Percentiles rank a stretch among this genome's conserved stretches.
These are phyloP conservation scores for Sterrhoptilus dennistouni DNA, from an alignment of 2,113 vertebrate species.

Conservation along the genomic window DNA sequence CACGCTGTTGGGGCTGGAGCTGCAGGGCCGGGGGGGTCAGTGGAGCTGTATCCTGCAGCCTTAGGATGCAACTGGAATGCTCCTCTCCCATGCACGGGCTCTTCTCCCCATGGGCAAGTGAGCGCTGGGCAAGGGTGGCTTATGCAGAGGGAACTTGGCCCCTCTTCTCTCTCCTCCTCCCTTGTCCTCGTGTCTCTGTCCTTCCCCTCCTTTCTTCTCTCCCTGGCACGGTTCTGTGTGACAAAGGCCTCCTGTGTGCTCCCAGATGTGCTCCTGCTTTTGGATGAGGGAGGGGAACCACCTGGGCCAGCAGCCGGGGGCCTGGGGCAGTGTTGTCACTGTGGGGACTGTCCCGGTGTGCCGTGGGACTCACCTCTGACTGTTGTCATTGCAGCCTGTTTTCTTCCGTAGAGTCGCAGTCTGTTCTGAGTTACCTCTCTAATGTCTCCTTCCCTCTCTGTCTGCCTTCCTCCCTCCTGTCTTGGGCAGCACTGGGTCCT, in stretches of 20 bases:
- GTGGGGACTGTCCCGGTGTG: fast-evolving
- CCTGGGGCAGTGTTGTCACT: fast-evolving
- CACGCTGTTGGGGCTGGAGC: fast-evolving
- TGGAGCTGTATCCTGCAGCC: neutral
- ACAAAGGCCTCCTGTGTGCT: neutral
- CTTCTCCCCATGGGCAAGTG: neutral
- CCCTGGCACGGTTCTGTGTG: neutral
- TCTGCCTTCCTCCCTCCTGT: constrained; percentile 67
- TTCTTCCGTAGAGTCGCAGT: neutral
- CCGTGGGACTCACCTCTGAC: neutral
- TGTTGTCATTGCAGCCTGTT: neutral
- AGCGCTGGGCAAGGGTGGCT: neutral
- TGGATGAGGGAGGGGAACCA: neutral
- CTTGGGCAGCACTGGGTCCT: constrained; percentile 87
- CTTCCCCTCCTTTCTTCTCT: constrained; percentile 14
- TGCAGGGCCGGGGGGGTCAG: fast-evolving
- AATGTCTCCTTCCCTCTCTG: constrained; percentile 73
- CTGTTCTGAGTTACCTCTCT: constrained; percentile 59
- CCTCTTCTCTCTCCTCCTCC: neutral
- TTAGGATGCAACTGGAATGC: fast-evolving
- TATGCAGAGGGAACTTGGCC: neutral
- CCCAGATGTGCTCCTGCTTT: neutral
- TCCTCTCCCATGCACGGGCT: fast-evolving
- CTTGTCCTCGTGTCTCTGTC: constrained; percentile 44
- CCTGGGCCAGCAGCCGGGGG: neutral